Base-by-base conservation (phyloP, 2,888 invertebrate genomes). In the Dasysyrphus albostriatus region DNA sequence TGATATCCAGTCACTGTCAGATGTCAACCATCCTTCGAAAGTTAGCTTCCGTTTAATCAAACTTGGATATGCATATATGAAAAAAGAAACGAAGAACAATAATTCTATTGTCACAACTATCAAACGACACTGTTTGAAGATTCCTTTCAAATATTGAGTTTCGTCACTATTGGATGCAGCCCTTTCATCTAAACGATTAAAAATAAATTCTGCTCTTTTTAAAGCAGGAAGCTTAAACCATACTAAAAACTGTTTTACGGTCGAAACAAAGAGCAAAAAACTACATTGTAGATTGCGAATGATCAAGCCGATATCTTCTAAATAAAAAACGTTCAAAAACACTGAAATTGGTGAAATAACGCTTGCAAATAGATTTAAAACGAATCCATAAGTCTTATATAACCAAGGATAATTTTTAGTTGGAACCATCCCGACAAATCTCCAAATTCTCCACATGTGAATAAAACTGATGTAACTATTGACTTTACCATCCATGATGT, bases 21-120 rank as follows among this genome's bases (percentile, higher is more conserved):
- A 51, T 10, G 67, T 49, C 44, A 81, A 12, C 81, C 81, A 81
- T 51, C 54, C 59, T 14, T 76, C 54, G 5, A 69, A 69, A 12
- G 76, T 16, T 0, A 75, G 51, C 10, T 47, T 12, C 5, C 58
- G 5, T 12, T 47, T 49, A 1, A 54, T 1, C 9, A 70, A 14
- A 12, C 19, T 54, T 0, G 76, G 61, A 24, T 61, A n/a, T 12
- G 54, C 14, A 19, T 61, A 63, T 8, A 67, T 10, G 0, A 6
- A 2, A 32, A 81, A 47, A 0, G 61, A 69, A 12, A n/a, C 6
- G n/a, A 56, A 6, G 5, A 78, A 24, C 1, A 5, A 12, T 10
- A 56, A 8, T 34, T 10, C 24, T 2, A 56, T 1, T 9, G 37
- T 3, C 3, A 16, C 1, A 0, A 37, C 32, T 3, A 75, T 58